Conservation (phyloP, 64 coral and sea anemone genomes). For the Actinia equina region DNA sequence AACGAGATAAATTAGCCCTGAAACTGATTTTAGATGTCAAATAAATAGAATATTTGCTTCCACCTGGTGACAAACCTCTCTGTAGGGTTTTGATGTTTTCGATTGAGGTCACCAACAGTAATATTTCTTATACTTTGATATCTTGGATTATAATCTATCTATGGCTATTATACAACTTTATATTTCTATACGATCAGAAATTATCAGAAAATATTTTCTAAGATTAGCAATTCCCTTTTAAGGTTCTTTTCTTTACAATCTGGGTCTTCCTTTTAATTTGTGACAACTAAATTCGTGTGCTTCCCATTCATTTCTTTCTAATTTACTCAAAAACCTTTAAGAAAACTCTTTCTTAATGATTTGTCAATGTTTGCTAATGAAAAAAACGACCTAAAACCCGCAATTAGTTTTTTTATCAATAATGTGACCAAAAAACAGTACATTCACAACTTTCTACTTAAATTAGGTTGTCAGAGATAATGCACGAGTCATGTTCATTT, state of each 20-base stretch:
- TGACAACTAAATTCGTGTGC: not conserved
- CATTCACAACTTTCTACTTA: not conserved
- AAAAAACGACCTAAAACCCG: not conserved
- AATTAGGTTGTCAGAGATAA: not conserved
- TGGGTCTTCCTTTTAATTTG: not conserved
- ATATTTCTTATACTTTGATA: not conserved
- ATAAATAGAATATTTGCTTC: not conserved
- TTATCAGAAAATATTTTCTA: too few relatives aligned
- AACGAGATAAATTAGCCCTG: not conserved
- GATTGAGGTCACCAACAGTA: not conserved
- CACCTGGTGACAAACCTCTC: not conserved
- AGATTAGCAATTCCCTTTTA: not conserved
- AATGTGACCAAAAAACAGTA: not conserved
- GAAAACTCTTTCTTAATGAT: not conserved
- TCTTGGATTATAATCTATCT: not conserved
- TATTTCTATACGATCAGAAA: not conserved
- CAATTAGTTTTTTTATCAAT: not conserved
- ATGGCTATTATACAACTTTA: not conserved
- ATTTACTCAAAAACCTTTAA: not conserved
- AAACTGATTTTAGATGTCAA: not conserved
- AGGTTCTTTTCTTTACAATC: not conserved
- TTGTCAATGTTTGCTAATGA: not conserved
- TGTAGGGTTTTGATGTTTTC: not conserved
- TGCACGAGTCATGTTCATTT: not conserved
- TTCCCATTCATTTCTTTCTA: not conserved